Evolutionary conservation across 2,888 invertebrate genomes (phyloP), one percentile per base, ranked within the genome.

Genomic region (Hypercompe scribonia): DNA sequence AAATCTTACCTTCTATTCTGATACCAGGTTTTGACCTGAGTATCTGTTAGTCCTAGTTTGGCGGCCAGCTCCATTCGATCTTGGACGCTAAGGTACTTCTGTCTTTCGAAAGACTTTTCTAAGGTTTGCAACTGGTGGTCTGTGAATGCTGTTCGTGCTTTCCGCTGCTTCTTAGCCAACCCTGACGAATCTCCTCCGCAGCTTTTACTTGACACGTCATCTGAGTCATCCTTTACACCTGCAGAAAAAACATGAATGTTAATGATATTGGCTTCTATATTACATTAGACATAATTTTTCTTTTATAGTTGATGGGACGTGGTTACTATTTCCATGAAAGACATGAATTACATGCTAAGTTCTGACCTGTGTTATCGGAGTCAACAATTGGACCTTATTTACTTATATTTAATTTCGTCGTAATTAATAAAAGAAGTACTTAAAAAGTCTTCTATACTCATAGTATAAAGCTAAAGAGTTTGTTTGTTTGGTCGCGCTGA

Each of bases 1-100:
- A 10, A 18, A 61, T 92, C 97, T 96, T 92, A 99, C 99, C 99
- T 97, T 96, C 99, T 96, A 92, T 99, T 99, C 94, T 99, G 99
- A 95, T 99, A 99, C 99, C 99, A 99, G 87, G 99, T 99, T 95
- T 99, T 99, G 91, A 99, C 99, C 96, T 99, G 99, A 70, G 99
- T 99, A 94, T 99, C 99, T 65, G 99, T 99, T 75, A 99, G 97
- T 87, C 99, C 98, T 86, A 99, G 96, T 95, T 99, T 98, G 75
- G 99, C 98, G 0, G 99, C 99, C 87, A 99, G 96, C 95, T 99
- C 99, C 99, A 99, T 99, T 83, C 99, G 96, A 92, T 99, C 99
- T 91, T 99, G 99, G 42, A 99, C 99, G 90, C 98, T 98, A 81
- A 99, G 97, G 96, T 99, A 99, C 95, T 99, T 99, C 95, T 99